phyloP scores from a whole-genome alignment of 35 echinoderm and acorn worm genomes.

The Antedon bifida region DNA sequence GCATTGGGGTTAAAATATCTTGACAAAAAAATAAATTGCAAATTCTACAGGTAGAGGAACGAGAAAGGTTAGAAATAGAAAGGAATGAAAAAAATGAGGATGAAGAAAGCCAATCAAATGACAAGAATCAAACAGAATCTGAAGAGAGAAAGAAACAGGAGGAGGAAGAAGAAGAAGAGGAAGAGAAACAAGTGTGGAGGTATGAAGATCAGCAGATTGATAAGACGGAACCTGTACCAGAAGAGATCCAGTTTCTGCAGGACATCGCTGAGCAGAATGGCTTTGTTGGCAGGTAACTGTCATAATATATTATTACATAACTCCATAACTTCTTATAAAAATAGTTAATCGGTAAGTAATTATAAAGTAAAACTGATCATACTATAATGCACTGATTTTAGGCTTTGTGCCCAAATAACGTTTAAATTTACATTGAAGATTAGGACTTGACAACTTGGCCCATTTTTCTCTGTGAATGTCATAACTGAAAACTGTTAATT shows the following conservation, averaged over 20 bases:
- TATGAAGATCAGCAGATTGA: conserved; percentile 70
- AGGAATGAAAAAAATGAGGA: conserved; percentile 11
- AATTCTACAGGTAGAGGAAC: conserved; percentile 23
- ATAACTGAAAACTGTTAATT: too few species aligned
- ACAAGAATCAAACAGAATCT: neutral
- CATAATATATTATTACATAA: too few species aligned
- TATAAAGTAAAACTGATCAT: too few species aligned
- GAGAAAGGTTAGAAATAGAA: conserved; percentile 10
- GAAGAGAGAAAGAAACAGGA: neutral
- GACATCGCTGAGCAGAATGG: conserved; percentile 68
- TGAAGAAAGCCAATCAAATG: neutral
- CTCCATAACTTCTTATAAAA: too few species aligned
- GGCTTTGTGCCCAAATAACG: too few species aligned
- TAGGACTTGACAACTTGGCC: too few species aligned
- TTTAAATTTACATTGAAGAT: too few species aligned
- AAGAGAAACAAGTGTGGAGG: conserved; percentile 57
- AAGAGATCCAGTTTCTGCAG: conserved; percentile 56
- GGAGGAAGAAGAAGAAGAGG: conserved; percentile 7
- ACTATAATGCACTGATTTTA: too few species aligned
- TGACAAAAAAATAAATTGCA: too few species aligned
- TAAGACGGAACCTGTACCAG: conserved; percentile 41
- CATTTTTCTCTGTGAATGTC: too few species aligned
- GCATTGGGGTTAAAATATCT: too few species aligned
- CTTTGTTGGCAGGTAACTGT: conserved; percentile 74
- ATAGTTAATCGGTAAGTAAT: neutral